A percentile compares a stretch with the other conserved stretches of the same genome.
phyloP scores from a whole-genome alignment of 2,797 vertebrate genomes.

The Sebastes matsubarae region DNA sequence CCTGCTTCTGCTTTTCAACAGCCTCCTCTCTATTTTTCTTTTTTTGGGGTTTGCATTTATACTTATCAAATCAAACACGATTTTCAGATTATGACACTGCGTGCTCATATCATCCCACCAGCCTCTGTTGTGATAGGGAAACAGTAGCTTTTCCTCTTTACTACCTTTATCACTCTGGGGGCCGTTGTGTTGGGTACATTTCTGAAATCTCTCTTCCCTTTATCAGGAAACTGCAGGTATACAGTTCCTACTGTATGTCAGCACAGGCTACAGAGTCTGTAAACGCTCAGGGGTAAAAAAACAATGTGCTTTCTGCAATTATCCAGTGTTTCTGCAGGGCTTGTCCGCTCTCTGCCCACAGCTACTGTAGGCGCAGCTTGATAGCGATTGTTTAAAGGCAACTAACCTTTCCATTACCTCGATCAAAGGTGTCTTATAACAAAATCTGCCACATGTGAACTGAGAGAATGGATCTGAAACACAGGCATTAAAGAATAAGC shows the following conservation, averaged over 20 bases:
- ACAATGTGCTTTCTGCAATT: slow-evolving; percentile 58
- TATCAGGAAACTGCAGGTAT: slow-evolving; percentile 71
- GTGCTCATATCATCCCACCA: slow-evolving; percentile 43
- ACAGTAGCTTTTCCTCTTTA: slow-evolving; percentile 36
- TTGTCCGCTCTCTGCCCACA: slow-evolving; percentile 16
- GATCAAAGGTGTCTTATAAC: slow-evolving; percentile 32
- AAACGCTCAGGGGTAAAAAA: slow-evolving; percentile 54
- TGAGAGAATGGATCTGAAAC: slow-evolving; percentile 19
- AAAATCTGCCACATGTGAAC: slow-evolving; percentile 20
- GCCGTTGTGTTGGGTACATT: slow-evolving; percentile 51
- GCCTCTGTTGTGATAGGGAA: slow-evolving; percentile 50
- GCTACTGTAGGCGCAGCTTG: neutral
- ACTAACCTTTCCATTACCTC: slow-evolving; percentile 51
- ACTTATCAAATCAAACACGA: slow-evolving; percentile 75
- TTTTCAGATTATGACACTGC: slow-evolving; percentile 55
- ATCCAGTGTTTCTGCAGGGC: slow-evolving; percentile 37
- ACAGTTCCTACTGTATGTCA: slow-evolving; percentile 51
- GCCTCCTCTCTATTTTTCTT: neutral
- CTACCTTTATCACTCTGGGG: slow-evolving; percentile 33
- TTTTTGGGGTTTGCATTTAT: slow-evolving; percentile 67
- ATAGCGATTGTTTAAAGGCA: slow-evolving; percentile 35
- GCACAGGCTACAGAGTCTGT: slow-evolving; percentile 35
- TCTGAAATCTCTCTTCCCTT: slow-evolving; percentile 59
- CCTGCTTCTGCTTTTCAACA: slow-evolving; percentile 50
- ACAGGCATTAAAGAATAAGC: slow-evolving; percentile 1